Base-by-base conservation (phyloP, 2,113 vertebrate genomes). In the Ramphastos sulfuratus region DNA sequence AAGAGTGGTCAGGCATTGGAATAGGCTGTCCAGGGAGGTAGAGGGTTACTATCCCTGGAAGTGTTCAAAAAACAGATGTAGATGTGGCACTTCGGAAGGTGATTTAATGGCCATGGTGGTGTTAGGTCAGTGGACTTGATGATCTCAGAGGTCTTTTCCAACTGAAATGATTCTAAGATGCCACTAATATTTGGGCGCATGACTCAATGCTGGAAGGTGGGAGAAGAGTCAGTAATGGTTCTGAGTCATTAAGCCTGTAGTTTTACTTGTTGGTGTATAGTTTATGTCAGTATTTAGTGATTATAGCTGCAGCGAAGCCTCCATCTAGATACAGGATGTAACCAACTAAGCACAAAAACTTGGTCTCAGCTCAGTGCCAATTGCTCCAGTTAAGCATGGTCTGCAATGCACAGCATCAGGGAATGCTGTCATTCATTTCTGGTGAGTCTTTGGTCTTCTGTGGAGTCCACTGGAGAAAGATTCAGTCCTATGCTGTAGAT, bases 201-300 rank as follows among this genome's bases (percentile, higher is more conserved):
- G 76, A 67, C 85, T 91, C 79, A 91, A 4, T 42, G 69, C 24
- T 64, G 69, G 48, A 81, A 88, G 80, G 80, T 93, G 85, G 66
- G 80, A 87, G 61, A 63, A 69, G 42, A 86, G 46, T 56, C 73
- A 74, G 5, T 70, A 87, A 77, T 54, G 64, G 48, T 54, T 95
- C 72, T 90, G 79, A 95, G 39, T 94, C 85, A 92, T 85, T 82
- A 61, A 90, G 61, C 60, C 27, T 33, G 52, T 66, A 77, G n/a
- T 91, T 70, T 66, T 12, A 67, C 87, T 87, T 86, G 30, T 75
- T 30, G 64, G 7, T n/a, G 18, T 82, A 46, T 64, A 66, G 78
- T 60, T 88, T 65, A 42, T 71, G 37, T n/a, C 30, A 31, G 17
- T 46, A 17, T 75, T 84, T 52, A 83, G 84, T 48, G 81, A 24